Conservation (phyloP, 23 tunicate species). For the Trididemnum clinides region DNA sequence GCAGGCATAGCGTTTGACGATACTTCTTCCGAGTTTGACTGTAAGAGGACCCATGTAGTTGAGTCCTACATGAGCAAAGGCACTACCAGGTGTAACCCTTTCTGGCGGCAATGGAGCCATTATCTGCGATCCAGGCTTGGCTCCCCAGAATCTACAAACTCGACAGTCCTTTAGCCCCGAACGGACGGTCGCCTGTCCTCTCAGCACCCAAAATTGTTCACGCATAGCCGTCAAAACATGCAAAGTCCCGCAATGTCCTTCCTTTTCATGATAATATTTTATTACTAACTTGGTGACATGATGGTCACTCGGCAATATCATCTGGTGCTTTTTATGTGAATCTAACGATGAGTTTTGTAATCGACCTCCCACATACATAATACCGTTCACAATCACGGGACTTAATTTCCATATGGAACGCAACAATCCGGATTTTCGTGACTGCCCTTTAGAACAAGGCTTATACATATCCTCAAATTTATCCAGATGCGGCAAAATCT, state of each 20-base stretch:
- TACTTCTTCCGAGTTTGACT: constrained; percentile 23
- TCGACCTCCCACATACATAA: constrained; percentile 25
- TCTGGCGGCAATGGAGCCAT: constrained; percentile 33
- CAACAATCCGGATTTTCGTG: background rate
- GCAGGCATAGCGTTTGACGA: constrained; percentile 38
- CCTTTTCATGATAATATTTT: background rate
- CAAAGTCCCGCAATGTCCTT: constrained; percentile 38
- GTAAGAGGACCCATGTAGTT: constrained; percentile 38
- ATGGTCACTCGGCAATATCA: constrained; percentile 15
- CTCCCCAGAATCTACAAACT: constrained; percentile 24
- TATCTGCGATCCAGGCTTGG: constrained; percentile 40
- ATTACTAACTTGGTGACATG: background rate
- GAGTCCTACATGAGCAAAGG: background rate
- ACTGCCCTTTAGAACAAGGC: background rate
- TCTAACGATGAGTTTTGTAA: constrained; percentile 1
- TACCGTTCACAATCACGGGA: background rate
- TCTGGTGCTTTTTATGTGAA: constrained; percentile 2
- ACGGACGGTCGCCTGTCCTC: constrained; percentile 25
- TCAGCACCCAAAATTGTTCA: constrained; percentile 19
- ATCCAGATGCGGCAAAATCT: background rate
- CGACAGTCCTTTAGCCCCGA: background rate
- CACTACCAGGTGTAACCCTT: constrained; percentile 34
- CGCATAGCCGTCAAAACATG: constrained; percentile 36
- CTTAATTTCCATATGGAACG: background rate
- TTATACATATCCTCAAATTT: background rate